phyloP scores from a whole-genome alignment of 2,888 invertebrate genomes.

The Oligia latruncula region DNA sequence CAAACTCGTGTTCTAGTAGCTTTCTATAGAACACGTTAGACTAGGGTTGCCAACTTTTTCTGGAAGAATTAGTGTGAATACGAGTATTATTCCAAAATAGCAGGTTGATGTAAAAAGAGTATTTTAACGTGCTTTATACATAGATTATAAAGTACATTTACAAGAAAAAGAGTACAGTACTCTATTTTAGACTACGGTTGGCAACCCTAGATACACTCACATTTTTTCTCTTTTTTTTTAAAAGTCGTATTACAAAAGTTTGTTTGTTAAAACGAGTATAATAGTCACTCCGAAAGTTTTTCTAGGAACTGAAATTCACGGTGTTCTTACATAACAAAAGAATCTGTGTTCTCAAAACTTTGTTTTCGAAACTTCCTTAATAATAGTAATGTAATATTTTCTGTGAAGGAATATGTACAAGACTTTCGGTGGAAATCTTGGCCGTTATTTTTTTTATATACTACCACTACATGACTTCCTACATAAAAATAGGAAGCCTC shows the following conservation, averaged over 20 bases:
- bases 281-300: slow-evolving; percentile 17
- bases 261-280: slow-evolving; percentile 31
- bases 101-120: no score
- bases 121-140: no score
- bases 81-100: no score
- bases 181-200: no score
- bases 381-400: not conserved
- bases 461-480: no score
- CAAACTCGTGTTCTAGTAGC: not conserved
- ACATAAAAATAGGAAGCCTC: no score
- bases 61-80: no score
- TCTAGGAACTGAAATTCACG: slow-evolving; percentile 3
- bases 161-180: no score
- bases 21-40: not conserved
- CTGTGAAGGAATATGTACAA: not conserved
- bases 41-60: not conserved
- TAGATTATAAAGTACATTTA: no score
- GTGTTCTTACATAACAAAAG: not conserved
- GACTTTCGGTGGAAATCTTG: not conserved
- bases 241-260: slow-evolving; percentile 16
- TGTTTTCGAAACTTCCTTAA: slow-evolving; percentile 13
- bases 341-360: not conserved
- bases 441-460: not conserved
- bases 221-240: slow-evolving; percentile 23
- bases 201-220: not conserved